Percentiles rank a stretch among this genome's conserved stretches.
Conservation (phyloP, 92 coral and sea anemone species). For the Siderastrea radians region DNA sequence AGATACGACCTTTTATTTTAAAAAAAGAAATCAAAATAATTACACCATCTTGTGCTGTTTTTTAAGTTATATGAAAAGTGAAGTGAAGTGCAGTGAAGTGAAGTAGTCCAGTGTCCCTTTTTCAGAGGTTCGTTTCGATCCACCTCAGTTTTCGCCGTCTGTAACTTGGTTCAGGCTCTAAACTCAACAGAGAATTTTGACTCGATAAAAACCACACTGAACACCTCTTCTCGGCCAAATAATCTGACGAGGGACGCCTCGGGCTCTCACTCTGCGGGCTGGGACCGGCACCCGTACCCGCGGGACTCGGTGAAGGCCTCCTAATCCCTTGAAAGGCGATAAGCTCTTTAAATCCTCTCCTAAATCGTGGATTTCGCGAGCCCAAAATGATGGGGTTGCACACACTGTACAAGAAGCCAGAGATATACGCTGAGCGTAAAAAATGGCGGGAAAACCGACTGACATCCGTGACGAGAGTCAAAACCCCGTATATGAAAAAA, state of each 20-base stretch:
- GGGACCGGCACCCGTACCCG: slow-evolving; percentile 3
- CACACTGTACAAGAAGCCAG: slow-evolving; percentile 72
- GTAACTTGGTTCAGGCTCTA: slow-evolving; percentile 68
- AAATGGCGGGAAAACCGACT: slow-evolving; percentile 38
- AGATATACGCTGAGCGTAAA: slow-evolving; percentile 66
- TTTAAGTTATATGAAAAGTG: neutral
- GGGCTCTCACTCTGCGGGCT: slow-evolving; percentile 10
- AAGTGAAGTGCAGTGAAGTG: neutral
- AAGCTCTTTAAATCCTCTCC: slow-evolving; percentile 82
- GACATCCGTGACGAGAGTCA: slow-evolving; percentile 42
- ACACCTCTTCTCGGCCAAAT: slow-evolving; percentile 83
- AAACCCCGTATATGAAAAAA: slow-evolving; percentile 55
- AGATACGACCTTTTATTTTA: too few relatives aligned
- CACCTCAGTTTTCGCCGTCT: slow-evolving; percentile 81
- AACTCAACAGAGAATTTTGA: slow-evolving; percentile 75
- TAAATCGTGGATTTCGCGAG: slow-evolving; percentile 84
- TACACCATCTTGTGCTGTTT: neutral
- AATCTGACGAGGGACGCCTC: slow-evolving; percentile 61
- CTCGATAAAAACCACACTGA: slow-evolving; percentile 88
- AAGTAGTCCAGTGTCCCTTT: neutral
- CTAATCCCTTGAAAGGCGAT: slow-evolving; percentile 61
- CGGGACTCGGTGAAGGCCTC: slow-evolving; percentile 25
- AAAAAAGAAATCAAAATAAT: too few relatives aligned
- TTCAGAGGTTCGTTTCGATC: slow-evolving; percentile 87
- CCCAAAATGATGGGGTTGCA: slow-evolving; percentile 74